phyloP scores from a whole-genome alignment of 1,140 invertebrate species.

The Anagrus nilaparvatae region DNA sequence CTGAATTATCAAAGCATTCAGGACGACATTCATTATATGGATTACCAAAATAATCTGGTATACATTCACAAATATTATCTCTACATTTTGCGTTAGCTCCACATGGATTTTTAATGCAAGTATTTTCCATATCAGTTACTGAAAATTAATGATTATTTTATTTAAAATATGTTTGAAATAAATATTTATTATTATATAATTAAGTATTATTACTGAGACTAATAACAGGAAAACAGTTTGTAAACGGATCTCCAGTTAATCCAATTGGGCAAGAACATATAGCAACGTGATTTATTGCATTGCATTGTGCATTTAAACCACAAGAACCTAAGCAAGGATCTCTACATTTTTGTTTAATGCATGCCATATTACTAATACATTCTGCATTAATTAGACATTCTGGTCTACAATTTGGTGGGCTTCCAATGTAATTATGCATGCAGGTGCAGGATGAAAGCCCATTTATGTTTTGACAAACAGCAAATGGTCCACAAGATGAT shows the following conservation, averaged over 20 bases:
- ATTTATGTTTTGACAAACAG: constrained; percentile 52
- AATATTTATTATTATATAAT: constrained; percentile 3
- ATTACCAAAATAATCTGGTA: constrained; percentile 51
- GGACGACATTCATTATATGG: constrained; percentile 56
- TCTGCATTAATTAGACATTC: constrained; percentile 58
- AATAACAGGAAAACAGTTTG: constrained; percentile 44
- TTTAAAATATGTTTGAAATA: neutral
- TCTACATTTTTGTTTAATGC: constrained; percentile 55
- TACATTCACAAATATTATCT: constrained; percentile 51
- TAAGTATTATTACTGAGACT: too few relatives aligned
- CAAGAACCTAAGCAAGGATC: constrained; percentile 68
- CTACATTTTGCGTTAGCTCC: constrained; percentile 55
- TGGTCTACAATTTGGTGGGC: constrained; percentile 59
- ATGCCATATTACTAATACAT: constrained; percentile 50
- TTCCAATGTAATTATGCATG: constrained; percentile 50
- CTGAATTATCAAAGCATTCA: constrained; percentile 58
- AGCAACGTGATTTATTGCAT: constrained; percentile 52
- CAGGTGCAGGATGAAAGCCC: constrained; percentile 55
- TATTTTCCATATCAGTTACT: constrained; percentile 41
- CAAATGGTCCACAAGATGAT: constrained; percentile 59
- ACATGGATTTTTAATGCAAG: constrained; percentile 61
- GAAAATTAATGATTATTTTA: constrained; percentile 2
- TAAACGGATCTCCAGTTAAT: constrained; percentile 62
- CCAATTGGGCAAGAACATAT: constrained; percentile 55
- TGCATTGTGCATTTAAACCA: constrained; percentile 52